Conservation (phyloP, 2,113 vertebrate species). For the Bufo bufo region DNA sequence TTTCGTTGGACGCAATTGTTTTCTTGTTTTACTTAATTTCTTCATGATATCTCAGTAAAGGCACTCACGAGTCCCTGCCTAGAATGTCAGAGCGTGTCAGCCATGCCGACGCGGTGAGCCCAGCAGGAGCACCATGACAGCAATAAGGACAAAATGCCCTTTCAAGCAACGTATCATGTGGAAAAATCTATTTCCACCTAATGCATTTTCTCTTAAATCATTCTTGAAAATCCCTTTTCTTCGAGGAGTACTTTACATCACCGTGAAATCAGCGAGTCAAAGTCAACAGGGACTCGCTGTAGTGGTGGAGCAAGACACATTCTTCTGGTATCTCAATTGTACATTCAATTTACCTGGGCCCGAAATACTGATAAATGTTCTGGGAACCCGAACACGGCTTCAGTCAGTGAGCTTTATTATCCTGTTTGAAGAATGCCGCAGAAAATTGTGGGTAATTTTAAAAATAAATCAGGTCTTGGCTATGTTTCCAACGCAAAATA, state of each 20-base stretch:
- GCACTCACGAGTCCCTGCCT: not conserved
- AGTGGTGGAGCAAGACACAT: not conserved
- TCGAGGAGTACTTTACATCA: conserved; percentile 29
- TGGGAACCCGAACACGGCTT: not conserved
- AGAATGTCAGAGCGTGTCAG: not conserved
- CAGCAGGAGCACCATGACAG: not conserved
- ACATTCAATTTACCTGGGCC: conserved; percentile 31
- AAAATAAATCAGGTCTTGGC: not conserved
- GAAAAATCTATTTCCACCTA: conserved; percentile 38
- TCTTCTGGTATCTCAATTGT: conserved; percentile 34
- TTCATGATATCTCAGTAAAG: not conserved
- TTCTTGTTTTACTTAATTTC: not conserved
- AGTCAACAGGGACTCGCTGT: conserved; percentile 36
- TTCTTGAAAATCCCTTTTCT: conserved; percentile 29
- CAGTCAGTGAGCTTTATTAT: conserved; percentile 18
- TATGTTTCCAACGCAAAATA: not conserved
- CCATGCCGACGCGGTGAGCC: not conserved
- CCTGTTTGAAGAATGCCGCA: not conserved
- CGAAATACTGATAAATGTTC: conserved; percentile 32
- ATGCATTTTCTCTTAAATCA: conserved; percentile 34
- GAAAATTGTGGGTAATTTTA: not conserved
- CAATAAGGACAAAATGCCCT: conserved; percentile 26
- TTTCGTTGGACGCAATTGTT: not conserved
- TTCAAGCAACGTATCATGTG: conserved; percentile 36
- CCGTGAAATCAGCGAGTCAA: conserved; percentile 33